A percentile compares a stretch with the other conserved stretches of the same genome.
phyloP scores from a whole-genome alignment of 1,140 invertebrate species.

The Lysiphlebus fabarum region DNA sequence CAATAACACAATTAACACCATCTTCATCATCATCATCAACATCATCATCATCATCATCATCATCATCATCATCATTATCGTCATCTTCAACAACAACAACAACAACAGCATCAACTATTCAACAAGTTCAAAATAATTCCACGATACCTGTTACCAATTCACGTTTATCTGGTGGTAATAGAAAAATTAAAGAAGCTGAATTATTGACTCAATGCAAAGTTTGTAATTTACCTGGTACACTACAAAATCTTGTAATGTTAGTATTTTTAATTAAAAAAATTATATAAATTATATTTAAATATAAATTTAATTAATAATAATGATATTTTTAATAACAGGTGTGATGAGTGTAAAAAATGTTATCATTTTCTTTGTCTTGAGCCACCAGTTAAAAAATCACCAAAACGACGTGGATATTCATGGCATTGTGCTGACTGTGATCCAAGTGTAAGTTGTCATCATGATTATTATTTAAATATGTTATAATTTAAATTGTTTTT shows the following conservation, averaged over 20 bases:
- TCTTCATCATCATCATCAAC: too few species aligned
- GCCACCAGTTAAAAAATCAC: slow-evolving; percentile 89
- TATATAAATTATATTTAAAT: slow-evolving; percentile 14
- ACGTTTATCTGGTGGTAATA: slow-evolving; percentile 30
- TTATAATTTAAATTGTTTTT: slow-evolving; percentile 2
- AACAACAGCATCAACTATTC: not conserved
- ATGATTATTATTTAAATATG: not conserved
- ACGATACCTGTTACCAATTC: slow-evolving; percentile 28
- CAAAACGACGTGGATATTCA: slow-evolving; percentile 87
- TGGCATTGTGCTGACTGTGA: slow-evolving; percentile 96
- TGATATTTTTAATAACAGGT: slow-evolving; percentile 60
- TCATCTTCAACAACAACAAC: slow-evolving; percentile 16
- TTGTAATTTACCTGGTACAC: slow-evolving; percentile 61
- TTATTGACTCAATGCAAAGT: slow-evolving; percentile 64
- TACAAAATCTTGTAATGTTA: slow-evolving; percentile 68
- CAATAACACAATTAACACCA: too few species aligned
- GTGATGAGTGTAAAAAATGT: slow-evolving; percentile 86
- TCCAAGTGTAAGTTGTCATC: slow-evolving; percentile 68
- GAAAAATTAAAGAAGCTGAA: slow-evolving; percentile 50
- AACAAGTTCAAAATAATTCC: not conserved
- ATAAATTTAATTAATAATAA: not conserved
- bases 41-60: slow-evolving; percentile 16
- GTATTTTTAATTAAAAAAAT: slow-evolving; percentile 27
- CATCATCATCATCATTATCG: slow-evolving; percentile 5
- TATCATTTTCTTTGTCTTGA: slow-evolving; percentile 91